Base-by-base conservation (phyloP, 2,888 invertebrate species). In the Bombylius major region DNA sequence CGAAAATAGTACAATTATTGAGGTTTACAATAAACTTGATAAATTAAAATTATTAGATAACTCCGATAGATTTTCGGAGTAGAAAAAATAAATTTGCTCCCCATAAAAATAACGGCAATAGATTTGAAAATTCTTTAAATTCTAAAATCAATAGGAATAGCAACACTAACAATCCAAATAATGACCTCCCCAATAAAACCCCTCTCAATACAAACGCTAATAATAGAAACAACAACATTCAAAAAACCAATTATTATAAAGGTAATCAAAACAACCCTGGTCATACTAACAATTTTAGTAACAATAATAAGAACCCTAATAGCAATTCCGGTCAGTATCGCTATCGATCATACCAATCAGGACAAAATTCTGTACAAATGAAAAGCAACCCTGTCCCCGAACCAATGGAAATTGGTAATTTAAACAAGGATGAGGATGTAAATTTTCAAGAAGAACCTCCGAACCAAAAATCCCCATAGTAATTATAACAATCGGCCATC, bases 381-480 rank as follows among this genome's bases (percentile, higher is more conserved):
- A 54, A 32, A 12, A 54, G n/a, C 13, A 49, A 32, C 42, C 11
- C 49, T 49, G 32, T 23, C 23, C 23, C 23, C 23, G 54, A 51
- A n/a, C 47, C 55, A 45, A 55, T 47, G 55, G 50, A 55, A 36
- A 55, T 49, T 23, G 45, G 45, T 45, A 54, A 45, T 34, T 14
- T 54, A 32, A 39, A 53, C n/a, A 32, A 33, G 12, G 14, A 45
- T 14, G 33, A 33, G 33, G 54, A 51, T 5, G 55, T 55, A 55
- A 55, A 55, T 55, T 55, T 55, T 55, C 54, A 55, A 47, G 33
- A 34, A 48, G 34, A 50, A 39, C 55, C 50, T 55, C 55, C 23
- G 23, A 23, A 3, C 23, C 23, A 23, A 23, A 23, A 23, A 23
- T 50, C 4, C 54, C 54, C 6, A 54, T 54, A 50, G 33, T 54